phyloP scores from a whole-genome alignment of 2,888 invertebrate genomes.

The Drepanosiphum platanoidis region DNA sequence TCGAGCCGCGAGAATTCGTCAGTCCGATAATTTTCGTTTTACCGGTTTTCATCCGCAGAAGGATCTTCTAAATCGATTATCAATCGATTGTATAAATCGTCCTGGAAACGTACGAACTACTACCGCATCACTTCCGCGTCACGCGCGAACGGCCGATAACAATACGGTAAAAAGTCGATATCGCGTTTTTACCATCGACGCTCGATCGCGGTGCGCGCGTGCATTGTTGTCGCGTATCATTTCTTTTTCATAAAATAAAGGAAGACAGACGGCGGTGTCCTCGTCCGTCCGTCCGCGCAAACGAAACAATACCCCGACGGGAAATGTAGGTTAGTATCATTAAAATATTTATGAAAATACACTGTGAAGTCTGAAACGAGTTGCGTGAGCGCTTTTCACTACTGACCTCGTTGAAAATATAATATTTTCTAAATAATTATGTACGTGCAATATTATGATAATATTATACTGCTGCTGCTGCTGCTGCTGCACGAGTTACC shows the following conservation, averaged over 20 bases:
- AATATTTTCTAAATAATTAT: not conserved
- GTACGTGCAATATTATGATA: not conserved
- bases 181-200: too few species aligned
- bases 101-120: too few species aligned
- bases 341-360: not conserved
- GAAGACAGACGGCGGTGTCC: not conserved
- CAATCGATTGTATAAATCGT: too few species aligned
- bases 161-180: too few species aligned
- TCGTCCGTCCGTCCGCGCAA: not conserved
- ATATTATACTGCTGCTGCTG: not conserved
- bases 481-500: not conserved
- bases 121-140: too few species aligned
- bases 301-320: not conserved
- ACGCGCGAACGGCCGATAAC: too few species aligned
- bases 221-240: conserved; percentile 63
- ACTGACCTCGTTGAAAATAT: conserved; percentile 18
- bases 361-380: not conserved
- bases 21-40: too few species aligned
- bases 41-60: too few species aligned
- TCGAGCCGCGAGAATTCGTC: too few species aligned
- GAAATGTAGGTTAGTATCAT: conserved; percentile 23
- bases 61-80: too few species aligned
- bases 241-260: not conserved
- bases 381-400: not conserved
- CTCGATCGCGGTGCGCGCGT: too few species aligned